Percentiles rank a stretch among this genome's conserved stretches.
Conservation (phyloP, 2,797 vertebrate genomes). For the Adrianichthys oophorus region DNA sequence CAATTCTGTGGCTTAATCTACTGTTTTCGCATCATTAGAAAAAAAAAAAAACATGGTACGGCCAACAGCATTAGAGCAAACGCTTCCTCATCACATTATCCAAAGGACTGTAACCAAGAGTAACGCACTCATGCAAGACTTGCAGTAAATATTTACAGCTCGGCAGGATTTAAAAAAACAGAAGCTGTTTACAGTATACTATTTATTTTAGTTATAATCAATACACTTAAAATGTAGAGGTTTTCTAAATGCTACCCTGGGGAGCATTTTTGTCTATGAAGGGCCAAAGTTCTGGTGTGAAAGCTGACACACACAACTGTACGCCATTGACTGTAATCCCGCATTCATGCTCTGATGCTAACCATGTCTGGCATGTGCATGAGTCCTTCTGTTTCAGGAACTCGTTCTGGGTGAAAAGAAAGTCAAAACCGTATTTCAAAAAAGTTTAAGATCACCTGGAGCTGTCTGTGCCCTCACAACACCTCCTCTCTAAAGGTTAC, state of each 20-base stretch:
- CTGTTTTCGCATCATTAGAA: constrained; percentile 1
- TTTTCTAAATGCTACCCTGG: background rate
- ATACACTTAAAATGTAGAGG: background rate
- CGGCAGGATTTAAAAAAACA: too few relatives aligned
- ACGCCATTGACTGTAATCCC: constrained; percentile 49
- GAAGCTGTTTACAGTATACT: too few relatives aligned
- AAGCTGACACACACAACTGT: constrained; percentile 15
- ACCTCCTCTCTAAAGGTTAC: constrained; percentile 25
- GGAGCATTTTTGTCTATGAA: constrained; percentile 7
- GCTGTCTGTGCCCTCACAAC: constrained; percentile 1
- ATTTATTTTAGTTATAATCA: background rate
- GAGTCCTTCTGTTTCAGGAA: constrained; percentile 52
- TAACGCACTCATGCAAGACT: too few relatives aligned
- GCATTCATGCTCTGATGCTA: constrained; percentile 58
- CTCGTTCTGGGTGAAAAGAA: constrained; percentile 31
- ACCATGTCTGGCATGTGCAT: constrained; percentile 56
- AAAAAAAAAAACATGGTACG: background rate
- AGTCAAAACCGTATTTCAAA: constrained; percentile 21
- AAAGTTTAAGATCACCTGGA: constrained; percentile 5
- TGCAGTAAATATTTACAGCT: too few relatives aligned
- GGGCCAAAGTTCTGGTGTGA: background rate
- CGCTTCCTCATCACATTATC: constrained; percentile 2
- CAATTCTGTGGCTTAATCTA: background rate
- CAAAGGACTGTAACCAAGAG: background rate
- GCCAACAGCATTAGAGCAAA: background rate